These are phyloP conservation scores for Rhabdomys dilectus DNA, from an alignment of 2,113 vertebrate genomes.

Conservation along the genomic window DNA sequence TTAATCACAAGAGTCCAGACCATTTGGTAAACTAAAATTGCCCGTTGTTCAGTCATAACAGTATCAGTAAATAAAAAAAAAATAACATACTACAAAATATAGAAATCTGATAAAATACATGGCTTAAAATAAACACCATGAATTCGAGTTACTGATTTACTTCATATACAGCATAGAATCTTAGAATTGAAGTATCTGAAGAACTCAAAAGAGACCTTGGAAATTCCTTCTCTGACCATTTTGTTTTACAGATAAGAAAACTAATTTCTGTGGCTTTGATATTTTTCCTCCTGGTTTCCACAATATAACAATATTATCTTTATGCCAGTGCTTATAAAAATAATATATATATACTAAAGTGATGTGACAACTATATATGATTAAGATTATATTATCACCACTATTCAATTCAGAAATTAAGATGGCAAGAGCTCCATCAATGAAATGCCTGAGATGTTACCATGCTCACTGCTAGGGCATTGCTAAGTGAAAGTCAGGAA, in stretches of 20 bases:
- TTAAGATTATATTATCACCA: neutral
- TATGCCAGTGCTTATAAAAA: slow-evolving; percentile 61
- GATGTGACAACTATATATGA: neutral
- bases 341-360: slow-evolving; percentile 36
- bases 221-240: slow-evolving; percentile 40
- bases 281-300: slow-evolving; percentile 37
- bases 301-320: slow-evolving; percentile 54
- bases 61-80: slow-evolving; percentile 25
- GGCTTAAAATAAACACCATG: slow-evolving; percentile 62
- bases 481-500: neutral
- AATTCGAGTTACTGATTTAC: slow-evolving; percentile 72
- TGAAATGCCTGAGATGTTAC: neutral
- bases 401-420: slow-evolving; percentile 31
- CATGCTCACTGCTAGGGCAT: neutral
- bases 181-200: slow-evolving; percentile 39
- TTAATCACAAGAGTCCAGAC: slow-evolving; percentile 65
- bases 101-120: slow-evolving; percentile 31
- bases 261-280: slow-evolving; percentile 69
- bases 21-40: slow-evolving; percentile 66
- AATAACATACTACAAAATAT: slow-evolving; percentile 7
- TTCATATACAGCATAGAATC: slow-evolving; percentile 68
- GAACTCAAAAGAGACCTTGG: slow-evolving; percentile 47
- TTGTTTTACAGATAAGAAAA: slow-evolving; percentile 72
- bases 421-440: neutral
- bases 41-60: slow-evolving; percentile 22